These are phyloP conservation scores for Acleris emargana DNA, from an alignment of 2,888 invertebrate species.

Conservation along the genomic window DNA sequence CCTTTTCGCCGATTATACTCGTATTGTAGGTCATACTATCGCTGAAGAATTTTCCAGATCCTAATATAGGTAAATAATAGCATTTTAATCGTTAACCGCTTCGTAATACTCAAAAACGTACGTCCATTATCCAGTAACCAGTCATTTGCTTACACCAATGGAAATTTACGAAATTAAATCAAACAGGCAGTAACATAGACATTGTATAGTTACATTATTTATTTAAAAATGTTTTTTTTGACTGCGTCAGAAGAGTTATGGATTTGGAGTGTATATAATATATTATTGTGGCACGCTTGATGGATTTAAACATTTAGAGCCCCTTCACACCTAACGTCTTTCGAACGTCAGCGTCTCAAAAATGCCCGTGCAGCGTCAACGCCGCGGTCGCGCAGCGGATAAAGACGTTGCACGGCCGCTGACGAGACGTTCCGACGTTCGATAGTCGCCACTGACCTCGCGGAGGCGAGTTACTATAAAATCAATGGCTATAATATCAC, in stretches of 20 bases:
- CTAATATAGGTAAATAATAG: slow-evolving; percentile 8
- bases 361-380: no score
- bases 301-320: no score
- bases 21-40: background rate
- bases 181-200: background rate
- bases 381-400: no score
- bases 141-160: slow-evolving; percentile 10
- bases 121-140: background rate
- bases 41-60: background rate
- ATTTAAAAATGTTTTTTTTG: background rate
- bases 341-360: no score
- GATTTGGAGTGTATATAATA: no score
- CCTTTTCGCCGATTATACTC: background rate
- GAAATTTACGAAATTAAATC: slow-evolving; percentile 11
- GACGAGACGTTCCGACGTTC: no score
- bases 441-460: no score
- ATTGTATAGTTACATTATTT: background rate
- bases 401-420: no score
- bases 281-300: no score
- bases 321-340: no score
- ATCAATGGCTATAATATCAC: no score
- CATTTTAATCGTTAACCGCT: slow-evolving; percentile 2
- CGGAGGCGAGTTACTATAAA: no score
- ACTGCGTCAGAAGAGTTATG: background rate
- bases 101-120: background rate